Evolutionary conservation across 2,888 invertebrate genomes (phyloP).

Genomic region (Hemistola chrysoprasaria): DNA sequence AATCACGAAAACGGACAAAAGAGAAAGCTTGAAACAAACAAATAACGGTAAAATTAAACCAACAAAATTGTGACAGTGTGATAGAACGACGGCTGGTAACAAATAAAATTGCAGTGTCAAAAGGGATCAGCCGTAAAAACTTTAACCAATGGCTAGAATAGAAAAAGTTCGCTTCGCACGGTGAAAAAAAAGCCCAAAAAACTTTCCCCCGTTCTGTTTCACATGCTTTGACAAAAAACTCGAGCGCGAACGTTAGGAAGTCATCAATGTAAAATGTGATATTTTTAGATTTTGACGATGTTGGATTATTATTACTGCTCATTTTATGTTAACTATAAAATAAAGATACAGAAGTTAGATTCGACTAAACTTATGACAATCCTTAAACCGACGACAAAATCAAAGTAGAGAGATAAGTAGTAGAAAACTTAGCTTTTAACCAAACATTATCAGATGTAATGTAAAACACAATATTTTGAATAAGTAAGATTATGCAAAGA

Average conservation of each 20-base stretch:
- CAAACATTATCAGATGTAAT: too few species aligned
- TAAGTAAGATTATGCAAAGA: too few species aligned
- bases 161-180: conserved; percentile 28
- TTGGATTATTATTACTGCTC: not conserved
- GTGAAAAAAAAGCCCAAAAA: conserved; percentile 43
- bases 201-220: conserved; percentile 34
- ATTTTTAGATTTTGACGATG: conserved; percentile 16
- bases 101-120: conserved; percentile 40
- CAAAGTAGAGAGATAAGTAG: too few species aligned
- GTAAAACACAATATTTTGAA: too few species aligned
- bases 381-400: too few species aligned
- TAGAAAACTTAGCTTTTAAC: too few species aligned
- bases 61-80: conserved; percentile 31
- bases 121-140: conserved; percentile 45
- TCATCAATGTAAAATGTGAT: conserved; percentile 27
- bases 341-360: too few species aligned
- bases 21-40: conserved; percentile 24
- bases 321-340: too few species aligned
- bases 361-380: too few species aligned
- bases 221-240: conserved; percentile 30
- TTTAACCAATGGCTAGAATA: conserved; percentile 40
- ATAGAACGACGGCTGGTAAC: conserved; percentile 30
- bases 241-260: conserved; percentile 37
- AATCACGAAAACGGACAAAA: conserved; percentile 5
- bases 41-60: conserved; percentile 31